These are phyloP conservation scores for Ranitomeya variabilis DNA, from an alignment of 2,113 vertebrate species.

Conservation along the genomic window DNA sequence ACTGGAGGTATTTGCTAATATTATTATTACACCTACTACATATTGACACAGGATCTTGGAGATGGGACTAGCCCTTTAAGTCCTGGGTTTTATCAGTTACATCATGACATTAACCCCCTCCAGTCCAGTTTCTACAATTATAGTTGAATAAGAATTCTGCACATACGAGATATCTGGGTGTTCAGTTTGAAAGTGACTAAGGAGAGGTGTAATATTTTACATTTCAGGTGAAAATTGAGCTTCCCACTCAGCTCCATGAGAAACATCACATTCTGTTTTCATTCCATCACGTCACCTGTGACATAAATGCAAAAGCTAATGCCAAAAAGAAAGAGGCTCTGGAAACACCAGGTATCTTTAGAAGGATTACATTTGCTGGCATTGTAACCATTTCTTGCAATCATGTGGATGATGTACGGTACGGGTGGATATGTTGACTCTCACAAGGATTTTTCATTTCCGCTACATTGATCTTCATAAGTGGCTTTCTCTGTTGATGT, in stretches of 20 bases:
- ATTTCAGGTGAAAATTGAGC: constrained; percentile 94
- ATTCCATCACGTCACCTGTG: constrained; percentile 97
- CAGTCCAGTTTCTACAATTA: background rate
- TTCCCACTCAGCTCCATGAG: constrained; percentile 93
- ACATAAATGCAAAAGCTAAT: constrained; percentile 96
- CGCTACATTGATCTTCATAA: constrained; percentile 53
- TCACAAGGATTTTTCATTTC: constrained; percentile 50
- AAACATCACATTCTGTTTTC: constrained; percentile 98
- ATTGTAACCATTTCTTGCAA: constrained; percentile 46
- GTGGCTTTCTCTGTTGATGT: constrained; percentile 45
- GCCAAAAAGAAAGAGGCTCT: constrained; percentile 94
- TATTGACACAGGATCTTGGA: too few species aligned
- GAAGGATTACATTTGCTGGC: constrained; percentile 59
- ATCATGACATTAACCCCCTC: background rate
- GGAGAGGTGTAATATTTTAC: constrained; percentile 66
- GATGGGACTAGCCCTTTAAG: background rate
- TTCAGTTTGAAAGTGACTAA: constrained; percentile 60
- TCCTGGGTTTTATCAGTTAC: background rate
- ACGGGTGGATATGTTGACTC: constrained; percentile 23
- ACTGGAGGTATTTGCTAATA: too few species aligned
- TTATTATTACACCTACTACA: too few species aligned
- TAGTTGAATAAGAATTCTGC: background rate
- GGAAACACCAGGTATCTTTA: constrained; percentile 87
- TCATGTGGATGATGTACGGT: constrained; percentile 25
- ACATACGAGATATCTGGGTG: constrained; percentile 1